phyloP scores from a whole-genome alignment of 2,797 vertebrate species.

The Acipenser ruthenus region DNA sequence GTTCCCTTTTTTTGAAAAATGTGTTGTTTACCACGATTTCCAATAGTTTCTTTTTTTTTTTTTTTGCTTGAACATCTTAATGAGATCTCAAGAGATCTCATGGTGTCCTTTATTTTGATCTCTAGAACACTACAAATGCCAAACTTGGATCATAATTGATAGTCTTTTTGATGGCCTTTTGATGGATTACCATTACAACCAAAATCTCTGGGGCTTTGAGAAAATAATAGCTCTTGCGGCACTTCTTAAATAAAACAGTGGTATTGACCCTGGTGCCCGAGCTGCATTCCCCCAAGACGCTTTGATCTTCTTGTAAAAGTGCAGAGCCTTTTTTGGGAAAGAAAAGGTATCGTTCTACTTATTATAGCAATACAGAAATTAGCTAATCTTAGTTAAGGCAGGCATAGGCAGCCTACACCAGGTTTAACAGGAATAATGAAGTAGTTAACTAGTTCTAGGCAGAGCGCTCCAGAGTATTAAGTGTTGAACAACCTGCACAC shows the following conservation, averaged over 20 bases:
- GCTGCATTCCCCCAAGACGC: conserved; percentile 2
- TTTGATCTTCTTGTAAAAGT: background rate
- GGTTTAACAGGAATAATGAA: no score
- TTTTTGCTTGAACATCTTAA: conserved; percentile 24
- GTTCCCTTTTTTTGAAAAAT: no score
- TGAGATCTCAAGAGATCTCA: conserved; percentile 30
- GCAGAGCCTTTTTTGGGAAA: no score
- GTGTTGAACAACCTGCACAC: no score
- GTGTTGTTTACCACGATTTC: background rate
- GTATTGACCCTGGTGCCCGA: conserved; percentile 12
- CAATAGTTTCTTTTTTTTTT: conserved; percentile 5
- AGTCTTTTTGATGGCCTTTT: conserved; percentile 32
- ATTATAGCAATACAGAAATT: no score
- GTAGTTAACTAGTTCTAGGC: no score
- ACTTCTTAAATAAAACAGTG: background rate
- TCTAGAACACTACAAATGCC: conserved; percentile 15
- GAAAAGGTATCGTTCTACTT: no score
- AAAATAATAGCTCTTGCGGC: conserved; percentile 19
- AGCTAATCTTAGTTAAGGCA: no score
- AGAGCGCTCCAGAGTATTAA: no score
- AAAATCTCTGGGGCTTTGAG: conserved; percentile 21
- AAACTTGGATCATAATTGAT: conserved; percentile 28
- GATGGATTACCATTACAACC: conserved; percentile 30
- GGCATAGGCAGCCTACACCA: no score
- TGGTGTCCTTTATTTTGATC: conserved; percentile 11